Evolutionary conservation across 1,140 invertebrate species (phyloP), one percentile per base, ranked within the genome.

Genomic region (Propsilocerus akamusi): DNA sequence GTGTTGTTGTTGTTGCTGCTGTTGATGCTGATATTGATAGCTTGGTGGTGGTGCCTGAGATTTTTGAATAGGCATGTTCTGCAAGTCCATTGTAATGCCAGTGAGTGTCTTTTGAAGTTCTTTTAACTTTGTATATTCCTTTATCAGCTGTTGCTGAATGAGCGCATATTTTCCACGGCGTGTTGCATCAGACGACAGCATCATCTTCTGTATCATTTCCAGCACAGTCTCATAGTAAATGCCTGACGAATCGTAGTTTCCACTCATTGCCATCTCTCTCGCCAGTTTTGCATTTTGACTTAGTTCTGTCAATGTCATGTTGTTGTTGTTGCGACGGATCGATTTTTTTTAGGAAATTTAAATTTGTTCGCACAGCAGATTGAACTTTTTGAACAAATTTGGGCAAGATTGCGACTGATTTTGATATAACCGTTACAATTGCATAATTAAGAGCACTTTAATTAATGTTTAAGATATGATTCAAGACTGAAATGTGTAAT

Each of bases 161-260:
- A 91, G 30, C 80, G 75, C 53, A 78, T 78, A 46, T 77, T 78
- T 66, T 80, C 91, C 12, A 75, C 81, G 46, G 92, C 87, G 30
- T 79, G 82, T 14, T 77, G 72, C 37, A 96, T 73, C 24, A 94
- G 73, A 56, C 78, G 53, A 56, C 14, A 65, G 49, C 53, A 65
- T 57, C 20, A 41, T 46, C 12, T 61, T 79, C 59, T 90, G 85
- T 56, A 95, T 86, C 68, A 92, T 86, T 64, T 91, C 86, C 26
- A 93, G 73, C 4, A 91, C 86, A 47, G 91, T 88, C 69, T 96
- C 86, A 65, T 96, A 98, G 68, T 96, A 97, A 46, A 97, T 88
- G 57, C 81, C 73, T 10, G 92, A 86, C 51, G 86, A 88, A 59
- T 97, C 93, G 64, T 98, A 98, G 66, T 96, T 95, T 6, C 93